Conservation (phyloP, 1,140 invertebrate genomes). For the Calliphora vicina region DNA sequence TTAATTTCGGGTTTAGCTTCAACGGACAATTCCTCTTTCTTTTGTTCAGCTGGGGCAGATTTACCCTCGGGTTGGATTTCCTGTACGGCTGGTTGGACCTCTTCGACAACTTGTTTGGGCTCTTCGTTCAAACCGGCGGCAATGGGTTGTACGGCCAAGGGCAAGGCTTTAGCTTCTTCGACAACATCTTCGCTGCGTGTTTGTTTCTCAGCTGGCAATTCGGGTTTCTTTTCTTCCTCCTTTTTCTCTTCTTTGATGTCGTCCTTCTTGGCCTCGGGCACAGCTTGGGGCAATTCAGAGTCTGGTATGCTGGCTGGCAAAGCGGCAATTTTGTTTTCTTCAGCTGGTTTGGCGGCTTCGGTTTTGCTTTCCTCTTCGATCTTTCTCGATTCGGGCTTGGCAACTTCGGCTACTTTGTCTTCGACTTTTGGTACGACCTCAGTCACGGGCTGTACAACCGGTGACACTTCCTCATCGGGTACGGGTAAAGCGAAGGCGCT, state of each 20-base stretch:
- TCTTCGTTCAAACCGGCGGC: slow-evolving; percentile 39
- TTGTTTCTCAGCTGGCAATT: slow-evolving; percentile 44
- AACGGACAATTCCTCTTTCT: slow-evolving; percentile 36
- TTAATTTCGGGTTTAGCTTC: slow-evolving; percentile 43
- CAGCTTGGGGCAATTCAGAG: slow-evolving; percentile 28
- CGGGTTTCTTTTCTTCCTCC: slow-evolving; percentile 36
- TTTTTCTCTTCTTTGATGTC: slow-evolving; percentile 27
- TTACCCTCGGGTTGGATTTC: slow-evolving; percentile 22
- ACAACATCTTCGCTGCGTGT: slow-evolving; percentile 46
- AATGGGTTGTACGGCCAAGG: slow-evolving; percentile 42
- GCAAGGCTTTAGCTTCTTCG: slow-evolving; percentile 48
- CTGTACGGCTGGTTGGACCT: slow-evolving; percentile 40
- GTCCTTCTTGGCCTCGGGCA: slow-evolving; percentile 34
- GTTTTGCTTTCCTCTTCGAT: slow-evolving; percentile 37
- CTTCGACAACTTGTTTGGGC: slow-evolving; percentile 48
- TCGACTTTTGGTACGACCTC: slow-evolving; percentile 35
- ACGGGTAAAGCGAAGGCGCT: slow-evolving; percentile 48
- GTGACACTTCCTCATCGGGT: slow-evolving; percentile 51
- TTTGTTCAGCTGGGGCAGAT: slow-evolving; percentile 33
- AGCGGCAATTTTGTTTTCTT: neutral
- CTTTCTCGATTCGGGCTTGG: slow-evolving; percentile 41
- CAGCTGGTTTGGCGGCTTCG: slow-evolving; percentile 34
- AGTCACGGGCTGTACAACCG: slow-evolving; percentile 42
- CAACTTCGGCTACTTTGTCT: slow-evolving; percentile 31
- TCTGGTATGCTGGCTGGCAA: slow-evolving; percentile 30